phyloP scores from a whole-genome alignment of 2,888 invertebrate species.

The Sinopyrophorus schimmeli region DNA sequence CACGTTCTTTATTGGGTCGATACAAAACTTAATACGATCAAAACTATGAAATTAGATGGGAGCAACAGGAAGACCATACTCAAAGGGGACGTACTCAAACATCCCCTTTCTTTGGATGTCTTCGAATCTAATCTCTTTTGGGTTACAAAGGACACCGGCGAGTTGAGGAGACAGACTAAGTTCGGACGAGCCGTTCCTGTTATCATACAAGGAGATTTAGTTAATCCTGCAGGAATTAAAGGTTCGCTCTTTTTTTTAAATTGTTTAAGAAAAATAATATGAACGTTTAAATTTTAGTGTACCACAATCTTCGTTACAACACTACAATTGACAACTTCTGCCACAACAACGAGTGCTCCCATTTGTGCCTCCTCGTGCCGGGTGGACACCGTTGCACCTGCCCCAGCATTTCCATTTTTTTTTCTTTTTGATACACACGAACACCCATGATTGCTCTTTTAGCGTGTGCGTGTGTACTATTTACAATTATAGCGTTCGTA shows the following conservation, averaged over 20 bases:
- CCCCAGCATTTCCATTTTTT: too few relatives aligned
- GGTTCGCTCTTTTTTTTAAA: too few relatives aligned
- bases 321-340: conserved; percentile 71
- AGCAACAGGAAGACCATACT: conserved; percentile 71
- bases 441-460: too few relatives aligned
- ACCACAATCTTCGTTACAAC: conserved; percentile 84
- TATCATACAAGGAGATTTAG: conserved; percentile 78
- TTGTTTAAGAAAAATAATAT: too few relatives aligned
- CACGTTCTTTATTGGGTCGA: conserved; percentile 96
- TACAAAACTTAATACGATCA: conserved; percentile 87
- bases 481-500: too few relatives aligned
- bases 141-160: conserved; percentile 88
- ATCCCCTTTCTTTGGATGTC: conserved; percentile 87
- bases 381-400: conserved; percentile 88
- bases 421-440: too few relatives aligned
- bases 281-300: conserved; percentile 63
- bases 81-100: conserved; percentile 72
- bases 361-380: conserved; percentile 90
- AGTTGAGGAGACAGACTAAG: conserved; percentile 89
- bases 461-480: too few relatives aligned
- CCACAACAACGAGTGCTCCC: conserved; percentile 77
- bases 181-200: conserved; percentile 93
- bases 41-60: conserved; percentile 83
- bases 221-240: conserved; percentile 85
- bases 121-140: conserved; percentile 93